These are phyloP conservation scores for Biston stratarius DNA, from an alignment of 2,888 invertebrate genomes.

Conservation along the genomic window DNA sequence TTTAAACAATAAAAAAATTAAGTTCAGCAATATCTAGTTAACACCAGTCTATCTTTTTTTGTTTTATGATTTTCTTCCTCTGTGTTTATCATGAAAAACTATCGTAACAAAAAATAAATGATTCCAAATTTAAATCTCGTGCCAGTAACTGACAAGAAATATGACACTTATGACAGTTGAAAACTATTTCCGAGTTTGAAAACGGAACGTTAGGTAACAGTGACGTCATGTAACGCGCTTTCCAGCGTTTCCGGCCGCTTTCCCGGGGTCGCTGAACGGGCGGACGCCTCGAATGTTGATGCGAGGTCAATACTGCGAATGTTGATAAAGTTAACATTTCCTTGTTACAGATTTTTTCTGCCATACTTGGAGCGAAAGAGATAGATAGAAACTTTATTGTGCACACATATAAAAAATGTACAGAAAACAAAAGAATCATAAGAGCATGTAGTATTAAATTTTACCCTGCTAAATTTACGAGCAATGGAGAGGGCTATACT, in stretches of 20 bases:
- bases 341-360: not conserved
- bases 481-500: no score
- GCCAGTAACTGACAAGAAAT: not conserved
- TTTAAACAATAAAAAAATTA: no score
- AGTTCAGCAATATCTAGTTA: no score
- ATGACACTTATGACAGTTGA: slow-evolving; percentile 20
- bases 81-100: not conserved
- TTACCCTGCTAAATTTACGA: no score
- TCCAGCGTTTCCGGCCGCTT: slow-evolving; percentile 71
- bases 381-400: no score
- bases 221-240: slow-evolving; percentile 70
- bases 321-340: not conserved
- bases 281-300: slow-evolving; percentile 14
- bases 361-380: no score
- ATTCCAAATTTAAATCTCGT: not conserved
- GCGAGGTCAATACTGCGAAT: not conserved
- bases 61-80: no score
- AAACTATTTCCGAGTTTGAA: slow-evolving; percentile 19
- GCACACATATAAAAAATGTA: no score
- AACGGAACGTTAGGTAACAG: slow-evolving; percentile 54
- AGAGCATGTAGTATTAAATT: no score
- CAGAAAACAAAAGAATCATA: no score
- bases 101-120: not conserved
- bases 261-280: slow-evolving; percentile 66
- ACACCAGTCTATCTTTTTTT: no score